Conservation (phyloP, 2,797 vertebrate genomes). For the Hippoglossus hippoglossus region DNA sequence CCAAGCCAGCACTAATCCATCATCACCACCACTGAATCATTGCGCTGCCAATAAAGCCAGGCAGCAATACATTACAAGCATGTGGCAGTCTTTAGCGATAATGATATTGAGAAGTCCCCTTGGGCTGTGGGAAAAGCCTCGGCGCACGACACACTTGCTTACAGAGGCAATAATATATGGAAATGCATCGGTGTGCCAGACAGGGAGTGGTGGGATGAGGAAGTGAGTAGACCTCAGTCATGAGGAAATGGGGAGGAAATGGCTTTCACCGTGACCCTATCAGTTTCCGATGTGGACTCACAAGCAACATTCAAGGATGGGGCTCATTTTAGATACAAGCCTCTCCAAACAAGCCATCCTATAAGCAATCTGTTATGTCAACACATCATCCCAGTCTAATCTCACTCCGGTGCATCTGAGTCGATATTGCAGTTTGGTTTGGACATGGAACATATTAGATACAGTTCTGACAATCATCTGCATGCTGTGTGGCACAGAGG, state of each 20-base stretch:
- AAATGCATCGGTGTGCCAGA: constrained; percentile 73
- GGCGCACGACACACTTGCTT: constrained; percentile 80
- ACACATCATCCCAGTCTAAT: constrained; percentile 57
- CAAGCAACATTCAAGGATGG: too few relatives aligned
- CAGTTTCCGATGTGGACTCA: constrained; percentile 42
- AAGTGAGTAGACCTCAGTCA: constrained; percentile 18
- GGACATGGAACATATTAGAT: constrained; percentile 39
- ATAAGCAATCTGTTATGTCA: constrained; percentile 57
- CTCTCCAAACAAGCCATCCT: constrained; percentile 56
- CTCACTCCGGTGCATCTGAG: constrained; percentile 32
- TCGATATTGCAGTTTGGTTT: constrained; percentile 42
- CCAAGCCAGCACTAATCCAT: constrained; percentile 78
- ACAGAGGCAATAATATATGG: constrained; percentile 84
- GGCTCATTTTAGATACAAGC: constrained; percentile 40
- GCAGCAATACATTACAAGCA: constrained; percentile 85
- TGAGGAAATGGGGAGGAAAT: constrained; percentile 38
- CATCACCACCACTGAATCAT: constrained; percentile 86
- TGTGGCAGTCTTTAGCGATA: constrained; percentile 84
- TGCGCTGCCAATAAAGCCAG: constrained; percentile 82
- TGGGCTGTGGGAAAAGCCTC: constrained; percentile 77
- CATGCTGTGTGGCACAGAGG: constrained; percentile 27
- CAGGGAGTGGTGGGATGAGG: constrained; percentile 40
- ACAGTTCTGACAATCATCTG: constrained; percentile 33
- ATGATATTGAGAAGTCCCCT: constrained; percentile 87
- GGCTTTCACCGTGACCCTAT: constrained; percentile 46